Evolutionary conservation across 1,140 invertebrate species (phyloP), one percentile per base, ranked within the genome.

Genomic region (Cydia amplana): DNA sequence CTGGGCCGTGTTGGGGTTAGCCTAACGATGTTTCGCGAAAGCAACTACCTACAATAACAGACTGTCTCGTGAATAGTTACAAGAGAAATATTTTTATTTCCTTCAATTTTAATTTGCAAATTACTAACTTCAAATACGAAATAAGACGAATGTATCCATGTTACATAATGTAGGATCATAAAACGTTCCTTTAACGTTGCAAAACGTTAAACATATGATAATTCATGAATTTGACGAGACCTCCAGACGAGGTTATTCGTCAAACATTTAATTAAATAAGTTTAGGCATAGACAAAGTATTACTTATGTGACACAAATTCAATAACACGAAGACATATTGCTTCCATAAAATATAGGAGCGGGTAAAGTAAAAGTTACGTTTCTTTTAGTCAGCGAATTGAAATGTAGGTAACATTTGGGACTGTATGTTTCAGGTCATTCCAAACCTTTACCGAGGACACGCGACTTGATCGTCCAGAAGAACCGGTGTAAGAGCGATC

Each of bases 371-470:
- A 87, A 89, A 88, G 82, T 88, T 84, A 85, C 80, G 78, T 84
- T 77, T 79, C 79, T 83, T 87, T 84, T 78, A 84, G 84, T 89
- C 84, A 84, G 85, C 87, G 83, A 90, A 90, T 89, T 91, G 88
- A 88, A 89, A 89, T 84, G 85, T 90, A 89, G 83, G 85, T 90
- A 90, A 89, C 87, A 89, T 87, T 90, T 89, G 88, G 83, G 65
- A 79, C 80, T 75, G 81, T 83, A 86, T 82, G 82, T 89, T 89
- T 75, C 89, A 89, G 87, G 75, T 25, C 75, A 79, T 67, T 77
- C 77, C 80, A 25, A n/a, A 23, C 7, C 1, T 23, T 23, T 10
- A 16, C 78, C 85, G 86, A 82, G 83, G 81, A 86, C 82, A 85
- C 18, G 55, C 55, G 51, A 60, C 6, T 23, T n/a, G 55, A 12